Percentiles rank a stretch among this genome's conserved stretches.
Conservation (phyloP, 2,113 vertebrate genomes). For the Crocuta crocuta region DNA sequence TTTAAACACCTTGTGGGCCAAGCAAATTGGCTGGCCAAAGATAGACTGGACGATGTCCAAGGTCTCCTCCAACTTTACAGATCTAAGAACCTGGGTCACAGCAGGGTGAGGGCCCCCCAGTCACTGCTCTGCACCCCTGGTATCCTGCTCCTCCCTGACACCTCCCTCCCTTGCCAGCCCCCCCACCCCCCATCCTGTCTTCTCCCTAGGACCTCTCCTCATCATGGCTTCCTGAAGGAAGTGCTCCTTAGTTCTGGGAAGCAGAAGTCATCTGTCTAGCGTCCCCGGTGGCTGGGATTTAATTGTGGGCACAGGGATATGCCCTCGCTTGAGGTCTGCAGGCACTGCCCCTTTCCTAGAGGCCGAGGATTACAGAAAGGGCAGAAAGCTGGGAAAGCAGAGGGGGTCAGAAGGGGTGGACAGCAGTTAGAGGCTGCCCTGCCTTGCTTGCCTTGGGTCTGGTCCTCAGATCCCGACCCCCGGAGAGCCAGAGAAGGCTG, state of each 20-base stretch:
- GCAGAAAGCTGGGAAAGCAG: neutral
- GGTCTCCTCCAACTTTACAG: neutral
- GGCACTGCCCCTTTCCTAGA: neutral
- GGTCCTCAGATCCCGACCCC: neutral
- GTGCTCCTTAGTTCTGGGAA: neutral
- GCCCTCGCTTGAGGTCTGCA: neutral
- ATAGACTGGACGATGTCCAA: neutral
- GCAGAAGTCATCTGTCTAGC: neutral
- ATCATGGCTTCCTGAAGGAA: neutral
- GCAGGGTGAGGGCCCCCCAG: neutral
- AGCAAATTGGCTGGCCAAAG: constrained; percentile 36
- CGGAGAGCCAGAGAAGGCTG: neutral
- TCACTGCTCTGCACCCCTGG: neutral
- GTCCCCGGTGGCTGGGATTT: neutral
- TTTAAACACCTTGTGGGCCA: constrained; percentile 8
- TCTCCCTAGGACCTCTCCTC: neutral
- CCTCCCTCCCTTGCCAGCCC: neutral
- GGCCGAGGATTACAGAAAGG: neutral
- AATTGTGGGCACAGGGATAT: neutral
- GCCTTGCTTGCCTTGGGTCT: neutral
- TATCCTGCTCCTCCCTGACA: fast-evolving
- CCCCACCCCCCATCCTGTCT: neutral
- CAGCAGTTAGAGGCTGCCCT: neutral
- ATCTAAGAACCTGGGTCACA: neutral
- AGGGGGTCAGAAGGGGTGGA: neutral